Evolutionary conservation across 2,797 vertebrate species (phyloP).

Genomic region (Acipenser oxyrinchus): DNA sequence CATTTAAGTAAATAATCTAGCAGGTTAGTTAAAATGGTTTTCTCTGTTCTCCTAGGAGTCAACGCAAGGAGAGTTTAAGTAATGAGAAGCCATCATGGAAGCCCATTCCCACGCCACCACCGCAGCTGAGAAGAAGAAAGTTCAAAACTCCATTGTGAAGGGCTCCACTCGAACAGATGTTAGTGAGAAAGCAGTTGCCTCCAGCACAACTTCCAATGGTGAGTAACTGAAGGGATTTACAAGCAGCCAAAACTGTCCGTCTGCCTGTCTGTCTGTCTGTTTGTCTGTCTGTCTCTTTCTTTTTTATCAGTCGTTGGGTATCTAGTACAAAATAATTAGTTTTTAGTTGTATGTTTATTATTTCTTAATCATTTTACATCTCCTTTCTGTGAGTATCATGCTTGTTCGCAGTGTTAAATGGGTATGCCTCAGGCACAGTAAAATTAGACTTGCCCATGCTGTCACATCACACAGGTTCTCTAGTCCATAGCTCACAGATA

Average conservation of each 20-base stretch:
- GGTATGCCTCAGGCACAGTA: no score
- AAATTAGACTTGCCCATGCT: no score
- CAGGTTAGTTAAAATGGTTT: no score
- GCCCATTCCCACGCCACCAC: conserved; percentile 90
- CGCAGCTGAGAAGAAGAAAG: conserved; percentile 89
- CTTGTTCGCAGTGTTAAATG: no score
- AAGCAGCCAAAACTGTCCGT: conserved; percentile 16
- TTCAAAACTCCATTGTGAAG: conserved; percentile 87
- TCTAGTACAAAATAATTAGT: neutral
- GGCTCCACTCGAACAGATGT: conserved; percentile 80
- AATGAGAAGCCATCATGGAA: conserved; percentile 94
- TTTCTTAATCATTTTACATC: no score
- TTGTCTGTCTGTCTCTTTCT: no score
- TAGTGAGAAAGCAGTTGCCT: conserved; percentile 96
- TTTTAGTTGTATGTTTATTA: no score
- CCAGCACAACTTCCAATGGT: conserved; percentile 98
- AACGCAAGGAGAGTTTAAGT: conserved; percentile 76
- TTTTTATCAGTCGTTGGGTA: neutral
- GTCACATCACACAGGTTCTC: no score
- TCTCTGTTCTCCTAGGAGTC: conserved; percentile 54
- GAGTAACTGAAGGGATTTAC: conserved; percentile 48
- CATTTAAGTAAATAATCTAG: no score
- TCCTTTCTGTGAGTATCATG: no score
- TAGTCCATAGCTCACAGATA: no score
- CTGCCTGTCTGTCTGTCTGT: neutral